phyloP scores from a whole-genome alignment of 92 coral and sea anemone species.

The Scolanthus callimorphus region DNA sequence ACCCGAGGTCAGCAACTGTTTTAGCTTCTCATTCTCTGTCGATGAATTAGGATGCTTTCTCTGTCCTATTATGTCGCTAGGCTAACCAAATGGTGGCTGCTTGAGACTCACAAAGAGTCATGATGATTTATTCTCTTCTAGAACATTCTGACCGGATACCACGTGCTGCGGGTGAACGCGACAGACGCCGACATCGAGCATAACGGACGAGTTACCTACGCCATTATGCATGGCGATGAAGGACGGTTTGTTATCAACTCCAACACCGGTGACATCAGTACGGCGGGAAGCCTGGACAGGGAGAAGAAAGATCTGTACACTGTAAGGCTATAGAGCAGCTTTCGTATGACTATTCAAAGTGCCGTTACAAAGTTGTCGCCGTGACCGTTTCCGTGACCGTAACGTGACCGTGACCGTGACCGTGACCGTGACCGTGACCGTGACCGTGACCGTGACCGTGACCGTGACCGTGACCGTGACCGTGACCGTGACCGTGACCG shows the following conservation, averaged over 20 bases:
- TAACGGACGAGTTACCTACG: constrained; percentile 66
- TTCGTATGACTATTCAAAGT: neutral
- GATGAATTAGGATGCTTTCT: too few species aligned
- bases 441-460: constrained; percentile 5
- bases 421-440: constrained; percentile 2
- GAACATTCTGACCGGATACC: constrained; percentile 65
- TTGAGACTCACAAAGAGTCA: neutral
- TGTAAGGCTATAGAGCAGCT: constrained; percentile 30
- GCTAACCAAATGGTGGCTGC: too few species aligned
- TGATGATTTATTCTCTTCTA: constrained; percentile 12
- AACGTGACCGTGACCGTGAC: neutral
- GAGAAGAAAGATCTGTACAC: constrained; percentile 64
- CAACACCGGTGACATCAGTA: constrained; percentile 62
- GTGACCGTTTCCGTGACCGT: too few species aligned
- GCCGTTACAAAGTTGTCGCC: too few species aligned
- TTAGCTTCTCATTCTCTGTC: too few species aligned
- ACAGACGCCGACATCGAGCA: constrained; percentile 69
- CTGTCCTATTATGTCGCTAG: too few species aligned
- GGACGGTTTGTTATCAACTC: constrained; percentile 61
- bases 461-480: constrained; percentile 3
- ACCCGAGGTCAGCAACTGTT: constrained; percentile 81
- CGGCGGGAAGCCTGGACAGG: constrained; percentile 63
- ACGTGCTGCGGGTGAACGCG: constrained; percentile 84
- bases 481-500: constrained; percentile 3
- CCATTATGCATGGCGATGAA: constrained; percentile 83